Base-by-base conservation (phyloP, 2,113 vertebrate genomes). In the Jaculus jaculus region DNA sequence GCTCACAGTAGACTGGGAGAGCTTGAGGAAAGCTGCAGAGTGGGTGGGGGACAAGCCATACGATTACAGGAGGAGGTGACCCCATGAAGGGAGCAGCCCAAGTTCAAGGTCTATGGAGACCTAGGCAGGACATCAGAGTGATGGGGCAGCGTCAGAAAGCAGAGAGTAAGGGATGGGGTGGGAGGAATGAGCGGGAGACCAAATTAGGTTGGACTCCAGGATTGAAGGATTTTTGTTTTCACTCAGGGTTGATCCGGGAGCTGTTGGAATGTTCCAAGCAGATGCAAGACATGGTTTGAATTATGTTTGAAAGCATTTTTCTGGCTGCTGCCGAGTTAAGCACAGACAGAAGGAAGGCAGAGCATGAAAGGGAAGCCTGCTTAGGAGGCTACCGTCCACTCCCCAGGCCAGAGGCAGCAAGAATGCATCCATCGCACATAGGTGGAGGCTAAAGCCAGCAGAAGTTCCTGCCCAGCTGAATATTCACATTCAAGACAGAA, bases 101-200 rank as follows among this genome's bases (percentile, higher is more conserved):
- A 4, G 12, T 24, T 3, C n/a, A n/a, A 3, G 16, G 24, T 54
- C 16, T 17, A 13, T 17, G 21, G 34, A 72, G 37, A 4, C 21
- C 71, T 28, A 15, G 66, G 12, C 28, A 23, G 28, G n/a, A 7
- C 17, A 39, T 17, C 5, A 30, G 42, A 87, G 21, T 12, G 7
- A 74, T 13, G 24, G 28, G 58, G 16, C 12, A 24, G 63, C 11
- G 12, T 61, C 61, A 71, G 61, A 71, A 39, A 20, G 61, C 28
- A 8, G 7, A 4, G 16, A 28, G 24, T 17, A 16, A 4, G 7
- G 54, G 42, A 1, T 1, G 11, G 30, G 26, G 30, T 2, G 0
- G 58, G 7, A 8, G 13, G 4, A 69, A 20, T 34, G 21, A 13
- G 11, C 13, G 11, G n/a, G 39, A 32, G 39, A 30, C 24, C 9